Conservation (phyloP, 2,113 vertebrate species). For the Rostratula benghalensis region DNA sequence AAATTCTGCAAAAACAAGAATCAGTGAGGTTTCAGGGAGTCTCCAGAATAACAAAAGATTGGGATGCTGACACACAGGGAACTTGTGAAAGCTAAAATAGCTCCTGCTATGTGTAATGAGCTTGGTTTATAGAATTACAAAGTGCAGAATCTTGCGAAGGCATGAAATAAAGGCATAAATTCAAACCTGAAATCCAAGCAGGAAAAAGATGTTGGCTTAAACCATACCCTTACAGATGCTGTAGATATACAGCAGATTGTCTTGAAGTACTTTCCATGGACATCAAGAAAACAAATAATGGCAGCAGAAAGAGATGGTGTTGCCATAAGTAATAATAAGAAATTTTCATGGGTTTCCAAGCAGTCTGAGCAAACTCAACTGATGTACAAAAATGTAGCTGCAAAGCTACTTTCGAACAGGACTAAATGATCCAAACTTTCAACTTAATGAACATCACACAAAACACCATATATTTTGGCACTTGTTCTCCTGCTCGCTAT, state of each 20-base stretch:
- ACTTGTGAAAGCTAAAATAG: not conserved
- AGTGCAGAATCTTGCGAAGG: not conserved
- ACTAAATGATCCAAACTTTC: not conserved
- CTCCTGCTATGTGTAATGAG: not conserved
- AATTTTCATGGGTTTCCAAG: not conserved
- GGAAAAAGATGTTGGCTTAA: not conserved
- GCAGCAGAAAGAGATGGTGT: not conserved
- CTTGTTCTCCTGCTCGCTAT: fast-evolving
- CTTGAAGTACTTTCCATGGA: not conserved
- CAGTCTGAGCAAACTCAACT: not conserved
- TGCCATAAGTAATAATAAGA: not conserved
- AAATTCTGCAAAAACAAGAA: not conserved
- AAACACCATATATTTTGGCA: not conserved
- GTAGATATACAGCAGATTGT: not conserved
- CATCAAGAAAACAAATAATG: not conserved
- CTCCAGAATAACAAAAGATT: not conserved
- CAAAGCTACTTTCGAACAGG: not conserved
- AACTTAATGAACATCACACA: not conserved
- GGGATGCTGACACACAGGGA: not conserved
- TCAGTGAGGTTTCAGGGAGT: not conserved
- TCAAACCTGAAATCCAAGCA: not conserved
- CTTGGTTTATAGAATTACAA: not conserved
- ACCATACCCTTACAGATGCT: not conserved
- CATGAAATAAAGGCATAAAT: not conserved
- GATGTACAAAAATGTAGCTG: not conserved